A percentile compares a stretch with the other conserved stretches of the same genome.
Conservation (phyloP, 2,888 invertebrate species). For the Caenorhabditis becei region DNA sequence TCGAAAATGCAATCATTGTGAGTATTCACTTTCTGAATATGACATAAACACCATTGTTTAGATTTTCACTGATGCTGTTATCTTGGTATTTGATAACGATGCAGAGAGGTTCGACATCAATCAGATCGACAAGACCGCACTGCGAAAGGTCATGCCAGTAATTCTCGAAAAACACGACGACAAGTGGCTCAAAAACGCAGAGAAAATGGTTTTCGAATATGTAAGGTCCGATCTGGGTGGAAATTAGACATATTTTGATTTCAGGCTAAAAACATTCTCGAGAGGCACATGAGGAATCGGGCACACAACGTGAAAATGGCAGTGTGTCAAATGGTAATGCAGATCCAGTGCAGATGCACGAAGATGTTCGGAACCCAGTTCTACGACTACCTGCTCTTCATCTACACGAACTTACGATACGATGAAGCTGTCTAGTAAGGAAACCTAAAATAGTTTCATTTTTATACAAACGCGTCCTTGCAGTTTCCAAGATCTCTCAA, state of each 20-base stretch:
- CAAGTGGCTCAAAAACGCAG: slow-evolving; percentile 18
- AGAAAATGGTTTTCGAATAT: slow-evolving; percentile 15
- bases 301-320: neutral
- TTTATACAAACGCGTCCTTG: neutral
- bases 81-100: slow-evolving; percentile 18
- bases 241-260: neutral
- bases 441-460: neutral
- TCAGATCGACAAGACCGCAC: neutral
- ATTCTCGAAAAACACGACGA: slow-evolving; percentile 10
- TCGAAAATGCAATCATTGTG: slow-evolving; percentile 10
- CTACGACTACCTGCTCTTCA: neutral
- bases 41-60: neutral
- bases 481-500: slow-evolving; percentile 25
- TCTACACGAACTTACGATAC: slow-evolving; percentile 25
- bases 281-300: slow-evolving; percentile 8
- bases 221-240: neutral
- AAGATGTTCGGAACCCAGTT: slow-evolving; percentile 6
- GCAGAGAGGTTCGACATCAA: slow-evolving; percentile 23
- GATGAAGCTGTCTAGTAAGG: slow-evolving; percentile 19
- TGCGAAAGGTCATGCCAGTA: neutral
- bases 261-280: slow-evolving; percentile 4
- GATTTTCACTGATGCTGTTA: slow-evolving; percentile 18
- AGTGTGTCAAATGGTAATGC: slow-evolving; percentile 6
- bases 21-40: neutral
- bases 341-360: slow-evolving; percentile 20